Conservation (phyloP, 2,797 vertebrate genomes). For the Setipinna tenuifilis region DNA sequence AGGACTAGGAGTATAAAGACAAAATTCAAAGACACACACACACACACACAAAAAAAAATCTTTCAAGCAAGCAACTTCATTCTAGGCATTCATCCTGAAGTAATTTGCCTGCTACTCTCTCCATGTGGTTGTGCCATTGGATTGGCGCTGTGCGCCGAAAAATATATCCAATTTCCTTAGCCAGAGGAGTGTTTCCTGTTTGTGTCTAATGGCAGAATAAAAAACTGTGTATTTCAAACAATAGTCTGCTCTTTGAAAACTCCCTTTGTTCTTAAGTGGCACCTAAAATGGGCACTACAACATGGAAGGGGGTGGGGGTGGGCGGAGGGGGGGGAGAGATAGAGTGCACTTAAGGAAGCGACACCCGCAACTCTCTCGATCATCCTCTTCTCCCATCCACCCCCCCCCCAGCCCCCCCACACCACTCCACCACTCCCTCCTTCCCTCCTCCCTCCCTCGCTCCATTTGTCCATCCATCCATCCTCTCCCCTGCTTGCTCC, state of each 20-base stretch:
- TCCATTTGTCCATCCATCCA: conserved; percentile 32
- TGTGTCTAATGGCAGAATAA: neutral
- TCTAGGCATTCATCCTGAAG: neutral
- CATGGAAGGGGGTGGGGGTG: conserved; percentile 39
- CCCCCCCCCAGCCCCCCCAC: conserved; percentile 26
- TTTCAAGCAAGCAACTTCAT: neutral
- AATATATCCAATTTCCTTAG: neutral
- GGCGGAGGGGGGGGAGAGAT: conserved; percentile 53
- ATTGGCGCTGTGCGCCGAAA: no score
- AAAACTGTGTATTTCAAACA: neutral
- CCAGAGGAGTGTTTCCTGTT: neutral
- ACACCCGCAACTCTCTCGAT: neutral
- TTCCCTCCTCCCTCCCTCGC: conserved; percentile 23
- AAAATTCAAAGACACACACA: neutral
- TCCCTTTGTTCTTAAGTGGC: conserved; percentile 37
- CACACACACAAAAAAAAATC: neutral
- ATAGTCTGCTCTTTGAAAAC: conserved; percentile 2
- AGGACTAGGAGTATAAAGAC: neutral
- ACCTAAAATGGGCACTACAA: conserved; percentile 42
- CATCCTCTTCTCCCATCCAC: conserved; percentile 50
- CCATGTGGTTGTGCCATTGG: neutral
- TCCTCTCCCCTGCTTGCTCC: conserved; percentile 38
- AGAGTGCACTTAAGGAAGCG: conserved; percentile 18
- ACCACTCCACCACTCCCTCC: no score
- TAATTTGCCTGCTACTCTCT: neutral